These are phyloP conservation scores for Drosophila pegasa DNA, from an alignment of 2,888 invertebrate genomes.

Conservation along the genomic window DNA sequence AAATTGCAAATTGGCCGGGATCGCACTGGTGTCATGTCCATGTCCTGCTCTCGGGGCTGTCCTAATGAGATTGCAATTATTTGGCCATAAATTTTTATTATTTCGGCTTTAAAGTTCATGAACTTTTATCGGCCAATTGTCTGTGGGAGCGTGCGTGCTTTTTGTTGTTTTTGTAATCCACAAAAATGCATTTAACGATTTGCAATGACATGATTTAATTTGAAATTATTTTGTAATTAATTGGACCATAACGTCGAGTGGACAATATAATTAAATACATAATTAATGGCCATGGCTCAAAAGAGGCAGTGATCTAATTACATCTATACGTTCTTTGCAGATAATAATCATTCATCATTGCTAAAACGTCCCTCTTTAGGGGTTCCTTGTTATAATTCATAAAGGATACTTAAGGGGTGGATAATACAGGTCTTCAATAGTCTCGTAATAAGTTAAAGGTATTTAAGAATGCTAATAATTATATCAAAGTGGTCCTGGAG, in stretches of 20 bases:
- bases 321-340: neutral
- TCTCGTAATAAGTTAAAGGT: too few species aligned
- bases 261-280: constrained; percentile 75
- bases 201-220: constrained; percentile 64
- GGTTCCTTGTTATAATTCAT: too few species aligned
- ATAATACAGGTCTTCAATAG: too few species aligned
- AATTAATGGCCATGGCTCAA: constrained; percentile 58
- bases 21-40: constrained; percentile 59
- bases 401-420: too few species aligned
- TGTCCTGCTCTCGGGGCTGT: constrained; percentile 55
- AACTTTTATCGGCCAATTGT: constrained; percentile 31
- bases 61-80: constrained; percentile 84
- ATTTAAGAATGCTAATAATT: too few species aligned
- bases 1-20: constrained; percentile 55
- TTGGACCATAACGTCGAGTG: constrained; percentile 61
- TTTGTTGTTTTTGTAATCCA: constrained; percentile 32
- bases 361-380: too few species aligned
- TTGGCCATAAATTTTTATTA: constrained; percentile 83
- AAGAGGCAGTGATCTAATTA: constrained; percentile 49
- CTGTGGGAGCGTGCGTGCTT: neutral
- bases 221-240: constrained; percentile 76
- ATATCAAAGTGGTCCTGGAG: too few species aligned
- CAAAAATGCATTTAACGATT: constrained; percentile 47
- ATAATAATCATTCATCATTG: neutral
- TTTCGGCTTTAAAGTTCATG: constrained; percentile 79